These are phyloP conservation scores for Malurus splendens DNA, from an alignment of 2,797 vertebrate species.

Conservation along the genomic window DNA sequence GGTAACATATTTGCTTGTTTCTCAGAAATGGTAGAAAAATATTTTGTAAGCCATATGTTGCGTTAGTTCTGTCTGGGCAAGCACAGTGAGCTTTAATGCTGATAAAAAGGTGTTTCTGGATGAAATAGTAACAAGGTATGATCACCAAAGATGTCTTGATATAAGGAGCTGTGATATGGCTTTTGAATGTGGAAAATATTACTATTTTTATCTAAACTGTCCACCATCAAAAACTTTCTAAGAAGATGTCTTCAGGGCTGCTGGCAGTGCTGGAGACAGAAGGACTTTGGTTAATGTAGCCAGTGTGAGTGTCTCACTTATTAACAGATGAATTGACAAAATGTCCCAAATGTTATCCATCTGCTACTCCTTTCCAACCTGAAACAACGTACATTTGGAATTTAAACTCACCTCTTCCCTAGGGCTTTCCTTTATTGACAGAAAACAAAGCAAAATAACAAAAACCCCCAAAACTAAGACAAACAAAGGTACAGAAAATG, in stretches of 20 bases:
- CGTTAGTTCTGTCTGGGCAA: constrained; percentile 22
- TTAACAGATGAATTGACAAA: constrained; percentile 54
- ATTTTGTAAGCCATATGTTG: not conserved
- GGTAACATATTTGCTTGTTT: constrained; percentile 11
- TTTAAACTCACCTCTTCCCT: not conserved
- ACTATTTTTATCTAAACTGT: not conserved
- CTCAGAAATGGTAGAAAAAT: constrained; percentile 20
- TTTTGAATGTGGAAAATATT: not conserved
- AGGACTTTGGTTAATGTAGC: not conserved
- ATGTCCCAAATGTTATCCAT: constrained; percentile 46
- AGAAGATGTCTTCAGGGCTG: not conserved
- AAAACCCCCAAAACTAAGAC: not conserved
- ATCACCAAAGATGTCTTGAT: not conserved
- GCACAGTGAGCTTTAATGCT: not conserved
- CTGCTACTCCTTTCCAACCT: constrained; percentile 41
- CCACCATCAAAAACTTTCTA: not conserved
- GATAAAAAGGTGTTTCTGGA: not conserved
- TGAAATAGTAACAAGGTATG: not conserved
- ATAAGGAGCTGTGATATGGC: not conserved
- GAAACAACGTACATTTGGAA: not conserved
- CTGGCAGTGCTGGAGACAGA: constrained; percentile 20
- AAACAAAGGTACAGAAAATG: not conserved
- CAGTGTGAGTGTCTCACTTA: constrained; percentile 5
- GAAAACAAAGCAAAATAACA: not conserved
- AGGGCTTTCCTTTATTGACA: not conserved